Evolutionary conservation across 2,797 vertebrate species (phyloP), one percentile per base, ranked within the genome.

Genomic region (Erithacus rubecula): DNA sequence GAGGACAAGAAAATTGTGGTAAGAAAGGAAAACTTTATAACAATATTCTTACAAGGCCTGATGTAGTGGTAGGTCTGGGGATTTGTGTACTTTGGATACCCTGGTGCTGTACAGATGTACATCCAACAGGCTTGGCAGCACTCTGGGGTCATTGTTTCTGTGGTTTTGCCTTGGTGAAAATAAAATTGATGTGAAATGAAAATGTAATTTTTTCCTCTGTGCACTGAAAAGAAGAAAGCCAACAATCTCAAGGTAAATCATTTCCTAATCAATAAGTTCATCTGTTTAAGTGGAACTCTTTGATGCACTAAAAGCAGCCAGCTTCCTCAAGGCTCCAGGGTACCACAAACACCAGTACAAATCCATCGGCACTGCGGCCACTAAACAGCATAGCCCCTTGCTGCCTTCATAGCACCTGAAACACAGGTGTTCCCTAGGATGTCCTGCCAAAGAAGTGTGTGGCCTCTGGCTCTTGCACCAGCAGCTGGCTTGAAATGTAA

Each of bases 401-500:
- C 62, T 72, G 72, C 34, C 55, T 80, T 52, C 41, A 39, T 8
- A 72, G 67, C 39, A 29, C 49, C 44, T 58, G 52, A 59, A 78
- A 52, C 36, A 53, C 47, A 67, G 41, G 79, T 67, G 51, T 44
- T 64, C 21, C n/a, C n/a, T 58, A 64, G 86, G 59, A 51, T 59
- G 55, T 65, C 68, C 46, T 93, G 81, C 82, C 60, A 68, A 59
- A 92, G 64, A 87, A 74, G 78, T 21, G 16, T 65, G 58, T 86
- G 76, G 90, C 87, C 79, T 91, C 87, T 89, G 82, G 69, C 71
- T 94, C 60, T 78, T 74, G 67, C 75, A 82, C 27, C 59, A 87
- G 14, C 55, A 56, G 46, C 10, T 56, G 51, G 12, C 69, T 93
- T 81, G 68, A 83, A 78, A 78, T 30, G 32, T 39, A 87, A 81